Percentiles rank a stretch among this genome's conserved stretches.
Conservation (phyloP, 2,888 invertebrate genomes). For the Hypsopygia costalis region DNA sequence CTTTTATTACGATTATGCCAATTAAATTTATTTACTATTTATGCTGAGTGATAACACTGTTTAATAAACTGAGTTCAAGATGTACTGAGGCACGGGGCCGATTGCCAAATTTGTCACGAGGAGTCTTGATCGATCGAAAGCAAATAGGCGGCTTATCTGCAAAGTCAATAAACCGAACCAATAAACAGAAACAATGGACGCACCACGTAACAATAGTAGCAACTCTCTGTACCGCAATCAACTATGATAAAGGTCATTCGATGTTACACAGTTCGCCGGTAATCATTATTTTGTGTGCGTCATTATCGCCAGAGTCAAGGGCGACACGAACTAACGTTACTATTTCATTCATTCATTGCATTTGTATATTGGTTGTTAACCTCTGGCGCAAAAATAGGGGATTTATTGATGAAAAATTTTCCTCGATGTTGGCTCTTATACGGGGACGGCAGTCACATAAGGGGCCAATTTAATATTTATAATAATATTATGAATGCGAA, state of each 20-base stretch:
- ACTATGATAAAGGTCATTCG: slow-evolving; percentile 10
- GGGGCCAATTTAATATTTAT: no score
- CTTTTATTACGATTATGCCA: no score
- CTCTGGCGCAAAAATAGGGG: no score
- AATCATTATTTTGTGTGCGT: slow-evolving; percentile 3
- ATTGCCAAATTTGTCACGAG: slow-evolving; percentile 37
- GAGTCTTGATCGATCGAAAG: slow-evolving; percentile 14
- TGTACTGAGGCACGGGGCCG: slow-evolving; percentile 6
- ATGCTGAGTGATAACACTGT: neutral
- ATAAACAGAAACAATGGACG: slow-evolving; percentile 32
- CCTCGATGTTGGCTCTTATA: no score
- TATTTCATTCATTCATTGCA: no score
- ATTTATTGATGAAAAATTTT: no score
- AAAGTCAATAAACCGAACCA: slow-evolving; percentile 29
- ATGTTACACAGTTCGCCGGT: slow-evolving; percentile 5
- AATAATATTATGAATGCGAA: no score
- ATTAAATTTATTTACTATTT: no score
- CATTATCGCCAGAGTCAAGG: slow-evolving; percentile 1
- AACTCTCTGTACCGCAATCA: slow-evolving; percentile 9
- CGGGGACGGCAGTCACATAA: no score
- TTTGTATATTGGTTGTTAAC: no score
- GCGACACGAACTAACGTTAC: no score
- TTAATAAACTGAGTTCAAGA: neutral
- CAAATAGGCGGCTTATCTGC: slow-evolving; percentile 42
- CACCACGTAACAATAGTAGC: slow-evolving; percentile 24